Base-by-base conservation (phyloP, 2,888 invertebrate species). In the Drosophila rellima region DNA sequence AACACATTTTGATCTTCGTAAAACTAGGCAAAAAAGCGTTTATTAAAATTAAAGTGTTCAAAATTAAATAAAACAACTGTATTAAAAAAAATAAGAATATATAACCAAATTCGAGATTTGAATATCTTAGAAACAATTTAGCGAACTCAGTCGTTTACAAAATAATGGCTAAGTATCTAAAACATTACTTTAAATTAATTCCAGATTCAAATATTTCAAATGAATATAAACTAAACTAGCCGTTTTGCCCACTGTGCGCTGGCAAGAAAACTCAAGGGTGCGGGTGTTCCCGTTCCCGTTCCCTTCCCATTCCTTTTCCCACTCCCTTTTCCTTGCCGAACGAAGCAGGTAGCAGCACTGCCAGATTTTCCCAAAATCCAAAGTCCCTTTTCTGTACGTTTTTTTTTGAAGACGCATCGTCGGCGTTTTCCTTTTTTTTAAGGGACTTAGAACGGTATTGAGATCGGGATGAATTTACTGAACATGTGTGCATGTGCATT, bases 351-450 rank as follows among this genome's bases (percentile, higher is more conserved):
- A 55, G 54, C 42, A 20, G 40, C 7, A 2, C 2, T 18, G 29
- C n/a, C 56, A 35, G 56, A 56, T 48, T 20, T 50, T 47, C 31
- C 40, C 29, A 54, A 42, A 29, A 29, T 18, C 29, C 29, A 13
- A 10, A 23, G 45, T 45, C 56, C 56, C 35, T 56, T 56, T 44
- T 56, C 23, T 33, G n/a, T n/a, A 18, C n/a, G n/a, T n/a, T 37
- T 33, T 59, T 62, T 39, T 51, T 76, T 80, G 52, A 13, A 13
- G 52, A 56, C 48, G 50, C 64, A 33, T 40, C 65, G 61, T 57
- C 60, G 88, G 81, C 82, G 67, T 86, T 77, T 83, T 73, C 63
- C 85, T 79, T 87, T 78, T 87, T 82, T 82, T 80, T 77, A 76
- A 85, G 77, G 77, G 80, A 50, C 47, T 48, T 50, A 40, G 17